phyloP scores from a whole-genome alignment of 64 coral and sea anemone genomes.

The Stichodactyla helianthus region DNA sequence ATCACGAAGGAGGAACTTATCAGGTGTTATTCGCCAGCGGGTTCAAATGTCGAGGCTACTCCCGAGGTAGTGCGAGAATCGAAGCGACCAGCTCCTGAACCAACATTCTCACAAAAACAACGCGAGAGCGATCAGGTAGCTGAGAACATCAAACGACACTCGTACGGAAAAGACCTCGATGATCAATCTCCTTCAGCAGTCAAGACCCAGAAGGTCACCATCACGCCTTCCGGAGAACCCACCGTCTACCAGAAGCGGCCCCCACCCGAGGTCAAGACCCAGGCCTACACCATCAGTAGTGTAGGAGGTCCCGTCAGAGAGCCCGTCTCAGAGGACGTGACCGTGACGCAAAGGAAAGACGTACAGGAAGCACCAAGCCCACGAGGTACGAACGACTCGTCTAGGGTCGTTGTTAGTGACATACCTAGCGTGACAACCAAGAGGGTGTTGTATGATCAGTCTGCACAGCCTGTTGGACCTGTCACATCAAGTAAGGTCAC shows the following conservation, averaged over 20 bases:
- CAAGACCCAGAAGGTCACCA: constrained; percentile 70
- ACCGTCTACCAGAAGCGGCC: constrained; percentile 59
- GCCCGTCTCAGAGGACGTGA: constrained; percentile 23
- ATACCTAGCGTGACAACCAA: constrained; percentile 57
- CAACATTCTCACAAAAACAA: constrained; percentile 1
- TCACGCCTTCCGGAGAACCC: constrained; percentile 56
- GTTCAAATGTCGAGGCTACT: not conserved
- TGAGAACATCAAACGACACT: constrained; percentile 74
- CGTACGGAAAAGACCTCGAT: constrained; percentile 41
- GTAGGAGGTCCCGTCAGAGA: constrained; percentile 32
- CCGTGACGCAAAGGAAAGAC: not conserved
- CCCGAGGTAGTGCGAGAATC: not conserved
- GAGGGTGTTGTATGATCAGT: constrained; percentile 65
- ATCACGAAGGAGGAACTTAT: constrained; percentile 74
- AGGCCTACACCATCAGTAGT: constrained; percentile 57
- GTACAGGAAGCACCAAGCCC: not conserved
- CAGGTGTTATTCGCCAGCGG: constrained; percentile 57
- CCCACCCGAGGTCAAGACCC: constrained; percentile 70
- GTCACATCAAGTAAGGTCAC: constrained; percentile 19
- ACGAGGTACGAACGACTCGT: not conserved
- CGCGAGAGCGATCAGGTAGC: constrained; percentile 74
- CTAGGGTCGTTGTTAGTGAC: not conserved
- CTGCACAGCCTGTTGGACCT: constrained; percentile 42
- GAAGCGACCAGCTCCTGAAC: not conserved
- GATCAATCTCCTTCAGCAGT: constrained; percentile 36